A percentile compares a stretch with the other conserved stretches of the same genome.
Conservation (phyloP, 2,888 invertebrate species). For the Callyntrura guangdongensis region DNA sequence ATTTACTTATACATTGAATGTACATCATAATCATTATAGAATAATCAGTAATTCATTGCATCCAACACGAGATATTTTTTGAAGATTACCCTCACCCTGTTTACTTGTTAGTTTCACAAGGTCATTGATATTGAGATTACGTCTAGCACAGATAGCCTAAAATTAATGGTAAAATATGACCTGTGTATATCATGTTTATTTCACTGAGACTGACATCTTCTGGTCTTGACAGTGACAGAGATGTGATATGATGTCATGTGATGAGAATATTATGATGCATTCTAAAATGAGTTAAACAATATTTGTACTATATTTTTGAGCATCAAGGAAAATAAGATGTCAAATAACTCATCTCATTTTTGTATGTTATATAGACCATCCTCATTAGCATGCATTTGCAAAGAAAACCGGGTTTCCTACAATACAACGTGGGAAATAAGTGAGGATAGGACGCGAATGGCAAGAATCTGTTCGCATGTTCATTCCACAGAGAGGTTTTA, state of each 20-base stretch:
- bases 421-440: background rate
- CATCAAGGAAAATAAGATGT: background rate
- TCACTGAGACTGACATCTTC: background rate
- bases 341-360: background rate
- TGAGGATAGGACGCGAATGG: too few species aligned
- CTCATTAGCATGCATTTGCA: background rate
- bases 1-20: background rate
- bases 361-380: background rate
- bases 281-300: background rate
- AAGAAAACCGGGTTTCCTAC: background rate
- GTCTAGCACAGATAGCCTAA: background rate
- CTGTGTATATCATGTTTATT: background rate
- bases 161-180: background rate
- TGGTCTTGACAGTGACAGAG: slow-evolving; percentile 43
- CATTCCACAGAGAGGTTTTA: too few species aligned
- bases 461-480: too few species aligned
- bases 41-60: slow-evolving; percentile 1
- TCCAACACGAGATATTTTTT: background rate
- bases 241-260: background rate
- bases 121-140: background rate
- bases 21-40: background rate
- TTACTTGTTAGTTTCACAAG: slow-evolving; percentile 17
- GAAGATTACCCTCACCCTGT: slow-evolving; percentile 46
- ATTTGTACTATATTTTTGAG: background rate
- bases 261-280: background rate